Conservation (phyloP, 2,797 vertebrate species). For the Rachycentron canadum region DNA sequence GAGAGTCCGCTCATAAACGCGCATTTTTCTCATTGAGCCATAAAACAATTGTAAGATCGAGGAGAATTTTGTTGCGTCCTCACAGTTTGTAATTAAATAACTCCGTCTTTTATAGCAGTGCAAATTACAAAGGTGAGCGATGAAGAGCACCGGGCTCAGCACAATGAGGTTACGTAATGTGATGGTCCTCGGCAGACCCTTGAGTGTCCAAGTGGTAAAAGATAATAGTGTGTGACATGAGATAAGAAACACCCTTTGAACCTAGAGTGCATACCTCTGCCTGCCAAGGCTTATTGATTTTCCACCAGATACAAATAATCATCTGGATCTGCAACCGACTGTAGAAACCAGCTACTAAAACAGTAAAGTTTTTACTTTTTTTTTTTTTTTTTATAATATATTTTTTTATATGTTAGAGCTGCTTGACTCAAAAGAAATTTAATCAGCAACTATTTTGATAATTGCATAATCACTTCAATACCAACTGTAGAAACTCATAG, state of each 20-base stretch:
- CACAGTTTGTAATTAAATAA: background rate
- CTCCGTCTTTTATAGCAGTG: slow-evolving; percentile 12
- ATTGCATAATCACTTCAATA: too few species aligned
- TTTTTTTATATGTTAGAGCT: too few species aligned
- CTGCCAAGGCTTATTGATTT: too few species aligned
- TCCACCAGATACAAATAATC: too few species aligned
- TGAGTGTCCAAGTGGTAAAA: slow-evolving; percentile 42
- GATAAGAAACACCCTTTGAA: slow-evolving; percentile 32
- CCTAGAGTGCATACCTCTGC: too few species aligned
- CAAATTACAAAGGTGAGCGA: slow-evolving; percentile 31
- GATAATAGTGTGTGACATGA: slow-evolving; percentile 23
- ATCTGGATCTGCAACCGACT: too few species aligned
- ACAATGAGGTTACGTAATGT: background rate
- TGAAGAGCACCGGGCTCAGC: background rate
- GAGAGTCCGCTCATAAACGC: slow-evolving; percentile 19
- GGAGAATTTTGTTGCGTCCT: slow-evolving; percentile 2
- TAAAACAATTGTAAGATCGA: slow-evolving; percentile 1
- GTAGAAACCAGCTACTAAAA: too few species aligned
- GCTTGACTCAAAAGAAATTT: too few species aligned
- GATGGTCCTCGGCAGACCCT: slow-evolving; percentile 8
- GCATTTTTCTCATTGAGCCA: background rate
- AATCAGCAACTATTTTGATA: too few species aligned
- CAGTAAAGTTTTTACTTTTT: too few species aligned
- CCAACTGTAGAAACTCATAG: too few species aligned
- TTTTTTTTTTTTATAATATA: too few species aligned